These are phyloP conservation scores for Tenodera sinensis DNA, from an alignment of 2,888 invertebrate genomes.

Conservation along the genomic window DNA sequence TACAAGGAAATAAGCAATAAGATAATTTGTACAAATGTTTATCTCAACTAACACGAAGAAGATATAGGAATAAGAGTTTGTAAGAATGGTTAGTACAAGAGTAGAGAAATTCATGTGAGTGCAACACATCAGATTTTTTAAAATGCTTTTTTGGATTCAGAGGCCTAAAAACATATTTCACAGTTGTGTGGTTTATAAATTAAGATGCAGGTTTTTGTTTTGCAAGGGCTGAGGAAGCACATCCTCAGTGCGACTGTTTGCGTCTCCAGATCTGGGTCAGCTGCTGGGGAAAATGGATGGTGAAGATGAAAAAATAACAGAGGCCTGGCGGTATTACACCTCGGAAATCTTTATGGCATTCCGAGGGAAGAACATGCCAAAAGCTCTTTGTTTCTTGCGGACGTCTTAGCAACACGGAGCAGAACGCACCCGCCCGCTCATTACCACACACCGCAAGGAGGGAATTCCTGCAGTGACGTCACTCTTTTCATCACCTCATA, in stretches of 20 bases:
- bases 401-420: not conserved
- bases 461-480: conserved; percentile 18
- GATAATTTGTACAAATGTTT: too few relatives aligned
- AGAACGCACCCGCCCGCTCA: too few relatives aligned
- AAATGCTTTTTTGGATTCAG: too few relatives aligned
- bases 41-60: too few relatives aligned
- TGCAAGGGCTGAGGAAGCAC: not conserved
- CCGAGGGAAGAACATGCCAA: not conserved
- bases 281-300: not conserved
- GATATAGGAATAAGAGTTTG: too few relatives aligned
- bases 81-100: too few relatives aligned
- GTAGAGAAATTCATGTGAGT: too few relatives aligned
- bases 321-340: not conserved
- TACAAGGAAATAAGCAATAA: too few relatives aligned
- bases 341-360: not conserved
- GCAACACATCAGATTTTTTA: too few relatives aligned
- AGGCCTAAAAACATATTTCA: too few relatives aligned
- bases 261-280: not conserved
- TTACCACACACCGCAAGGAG: conserved; percentile 13
- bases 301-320: not conserved
- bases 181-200: too few relatives aligned
- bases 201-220: too few relatives aligned
- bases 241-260: not conserved
- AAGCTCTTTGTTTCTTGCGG: not conserved
- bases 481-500: conserved; percentile 28